Evolutionary conservation across 2,888 invertebrate species (phyloP), one percentile per base, ranked within the genome.

Genomic region (Caenorhabditis angaria): DNA sequence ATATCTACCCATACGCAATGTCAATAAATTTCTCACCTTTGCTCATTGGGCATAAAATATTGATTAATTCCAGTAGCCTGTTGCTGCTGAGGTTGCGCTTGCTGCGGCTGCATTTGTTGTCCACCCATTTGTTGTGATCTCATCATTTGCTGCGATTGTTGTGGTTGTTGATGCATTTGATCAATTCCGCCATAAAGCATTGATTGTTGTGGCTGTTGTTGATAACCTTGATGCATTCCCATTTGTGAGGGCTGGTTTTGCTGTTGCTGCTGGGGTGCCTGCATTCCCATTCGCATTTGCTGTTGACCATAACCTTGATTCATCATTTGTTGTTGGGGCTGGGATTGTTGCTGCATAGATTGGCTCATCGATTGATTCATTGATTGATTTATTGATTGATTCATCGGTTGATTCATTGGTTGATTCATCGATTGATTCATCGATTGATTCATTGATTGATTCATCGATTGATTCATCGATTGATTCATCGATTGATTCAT

Each of bases 181-280:
- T 51, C 51, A n/a, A 51, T 51, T 10, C 51, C 51, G 22, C 22
- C 51, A 51, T 22, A n/a, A n/a, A 27, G 54, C 56, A 51, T 48
- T 27, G 47, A 68, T 59, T 25, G 60, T 22, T 28, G 54, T 53
- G 58, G 73, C 20, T 65, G 72, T 53, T 65, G 73, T 48, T 68
- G 62, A 28, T 41, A 51, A n/a, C 56, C 32, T 32, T 51, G 58
- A 50, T 62, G 70, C 29, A 32, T 32, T 22, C 53, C 35, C 50
- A 27, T 25, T 24, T 41, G 48, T 8, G 58, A n/a, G 27, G 27
- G 55, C 24, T 27, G 28, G 18, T 55, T n/a, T 58, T 58, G 58
- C 18, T 18, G 18, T 14, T 58, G 58, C 8, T 8, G 51, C 22
- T 51, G 51, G 35, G 32, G 14, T n/a, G 41, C 57, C n/a, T 18